phyloP scores from a whole-genome alignment of 2,113 vertebrate genomes.

The Albula goreensis region DNA sequence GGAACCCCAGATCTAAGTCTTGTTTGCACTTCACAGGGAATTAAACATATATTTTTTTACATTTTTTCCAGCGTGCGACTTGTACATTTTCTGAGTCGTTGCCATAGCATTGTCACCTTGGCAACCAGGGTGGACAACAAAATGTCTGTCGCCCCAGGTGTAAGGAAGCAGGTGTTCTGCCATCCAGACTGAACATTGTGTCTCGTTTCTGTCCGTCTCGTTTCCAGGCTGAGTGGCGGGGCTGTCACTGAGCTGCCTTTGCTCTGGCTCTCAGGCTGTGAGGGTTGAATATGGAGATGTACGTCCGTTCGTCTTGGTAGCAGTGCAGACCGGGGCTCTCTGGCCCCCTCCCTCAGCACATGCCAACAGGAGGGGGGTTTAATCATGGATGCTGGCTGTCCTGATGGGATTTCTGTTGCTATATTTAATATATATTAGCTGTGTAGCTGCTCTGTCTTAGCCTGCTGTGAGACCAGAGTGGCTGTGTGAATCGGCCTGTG shows the following conservation, averaged over 20 bases:
- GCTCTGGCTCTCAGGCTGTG: background rate
- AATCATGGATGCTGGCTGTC: background rate
- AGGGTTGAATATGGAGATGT: background rate
- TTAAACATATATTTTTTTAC: background rate
- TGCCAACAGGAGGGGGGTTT: background rate
- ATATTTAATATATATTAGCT: background rate
- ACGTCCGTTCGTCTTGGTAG: background rate
- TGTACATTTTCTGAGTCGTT: background rate
- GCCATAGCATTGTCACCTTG: background rate
- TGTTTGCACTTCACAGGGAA: background rate
- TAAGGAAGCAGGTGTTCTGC: background rate
- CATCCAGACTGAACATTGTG: background rate
- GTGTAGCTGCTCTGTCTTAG: background rate
- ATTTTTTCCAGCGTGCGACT: background rate
- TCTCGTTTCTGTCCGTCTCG: background rate
- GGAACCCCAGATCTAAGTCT: background rate
- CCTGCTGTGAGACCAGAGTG: background rate
- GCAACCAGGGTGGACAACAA: slow-evolving; percentile 16
- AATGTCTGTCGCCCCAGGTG: background rate
- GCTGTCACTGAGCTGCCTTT: background rate
- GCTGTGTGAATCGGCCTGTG: background rate
- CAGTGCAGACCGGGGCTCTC: background rate
- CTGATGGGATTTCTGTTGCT: background rate
- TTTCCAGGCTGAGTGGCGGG: background rate
- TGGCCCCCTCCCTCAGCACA: background rate